phyloP scores from a whole-genome alignment of 2,113 vertebrate species.

The Malurus elegans region DNA sequence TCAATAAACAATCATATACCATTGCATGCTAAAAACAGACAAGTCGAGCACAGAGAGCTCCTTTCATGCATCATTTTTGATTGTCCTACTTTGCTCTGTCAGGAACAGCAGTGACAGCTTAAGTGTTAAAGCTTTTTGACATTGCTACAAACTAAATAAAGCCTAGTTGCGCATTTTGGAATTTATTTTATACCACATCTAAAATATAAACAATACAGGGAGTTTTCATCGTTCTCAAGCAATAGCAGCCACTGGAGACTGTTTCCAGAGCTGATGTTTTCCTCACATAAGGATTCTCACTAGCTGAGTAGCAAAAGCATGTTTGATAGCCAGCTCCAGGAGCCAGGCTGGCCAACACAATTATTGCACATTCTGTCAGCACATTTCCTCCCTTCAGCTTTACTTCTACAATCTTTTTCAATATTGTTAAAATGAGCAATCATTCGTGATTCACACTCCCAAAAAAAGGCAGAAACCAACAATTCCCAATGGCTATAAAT shows the following conservation, averaged over 20 bases:
- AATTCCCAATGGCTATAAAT: slow-evolving; percentile 59
- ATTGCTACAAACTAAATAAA: slow-evolving; percentile 17
- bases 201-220: neutral
- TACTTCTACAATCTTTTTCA: slow-evolving; percentile 49
- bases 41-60: neutral
- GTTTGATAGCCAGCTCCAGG: slow-evolving; percentile 35
- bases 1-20: neutral
- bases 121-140: slow-evolving; percentile 13
- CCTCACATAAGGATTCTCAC: neutral
- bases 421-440: slow-evolving; percentile 59
- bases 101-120: neutral
- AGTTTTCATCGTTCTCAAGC: neutral
- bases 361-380: slow-evolving; percentile 51
- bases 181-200: neutral
- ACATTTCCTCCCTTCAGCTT: slow-evolving; percentile 38
- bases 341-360: slow-evolving; percentile 52
- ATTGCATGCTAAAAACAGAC: neutral
- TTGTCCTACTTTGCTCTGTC: slow-evolving; percentile 51
- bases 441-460: slow-evolving; percentile 55
- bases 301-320: neutral
- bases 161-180: neutral
- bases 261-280: neutral
- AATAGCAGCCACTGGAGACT: neutral
- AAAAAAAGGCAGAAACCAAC: slow-evolving; percentile 48
- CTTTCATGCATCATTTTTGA: slow-evolving; percentile 32